Conservation (phyloP, 2,113 vertebrate species). For the Nycticryphes semicollaris region DNA sequence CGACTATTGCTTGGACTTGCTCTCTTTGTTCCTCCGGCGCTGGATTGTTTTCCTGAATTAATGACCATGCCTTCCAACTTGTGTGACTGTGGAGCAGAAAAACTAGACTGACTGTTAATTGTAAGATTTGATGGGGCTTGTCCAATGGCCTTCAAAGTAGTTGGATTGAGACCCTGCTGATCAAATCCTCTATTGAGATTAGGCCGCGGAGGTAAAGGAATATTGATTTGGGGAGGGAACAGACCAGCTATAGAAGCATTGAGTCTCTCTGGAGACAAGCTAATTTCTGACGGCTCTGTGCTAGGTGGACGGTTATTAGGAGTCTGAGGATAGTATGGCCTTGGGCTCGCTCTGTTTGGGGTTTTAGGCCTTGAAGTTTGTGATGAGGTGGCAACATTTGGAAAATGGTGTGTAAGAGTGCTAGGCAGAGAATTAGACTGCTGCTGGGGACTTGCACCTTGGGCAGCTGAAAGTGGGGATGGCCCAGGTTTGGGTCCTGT, state of each 20-base stretch:
- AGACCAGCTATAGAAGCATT: constrained; percentile 98
- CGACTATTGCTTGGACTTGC: constrained; percentile 95
- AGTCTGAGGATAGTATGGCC: constrained; percentile 94
- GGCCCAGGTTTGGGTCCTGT: constrained; percentile 84
- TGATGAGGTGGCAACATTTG: constrained; percentile 87
- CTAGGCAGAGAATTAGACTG: constrained; percentile 82
- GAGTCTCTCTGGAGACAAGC: constrained; percentile 94
- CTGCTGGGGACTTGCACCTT: constrained; percentile 90
- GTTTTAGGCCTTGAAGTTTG: constrained; percentile 97
- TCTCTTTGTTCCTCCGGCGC: constrained; percentile 83
- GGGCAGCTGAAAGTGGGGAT: constrained; percentile 81
- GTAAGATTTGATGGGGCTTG: constrained; percentile 90
- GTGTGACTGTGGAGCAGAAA: constrained; percentile 75
- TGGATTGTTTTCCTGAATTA: constrained; percentile 88
- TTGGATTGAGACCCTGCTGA: constrained; percentile 98
- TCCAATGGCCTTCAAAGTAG: constrained; percentile 97
- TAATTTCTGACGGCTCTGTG: constrained; percentile 97
- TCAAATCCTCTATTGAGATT: constrained; percentile 94
- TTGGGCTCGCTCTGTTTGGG: constrained; percentile 94
- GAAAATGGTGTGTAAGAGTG: constrained; percentile 87
- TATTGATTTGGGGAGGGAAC: constrained; percentile 98
- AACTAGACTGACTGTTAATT: constrained; percentile 75
- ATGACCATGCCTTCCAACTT: constrained; percentile 78
- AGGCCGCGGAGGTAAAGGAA: constrained; percentile 93
- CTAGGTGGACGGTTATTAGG: constrained; percentile 97